Percentiles rank a stretch among this genome's conserved stretches.
phyloP scores from a whole-genome alignment of 1,140 invertebrate genomes.

The Copidosoma floridanum region DNA sequence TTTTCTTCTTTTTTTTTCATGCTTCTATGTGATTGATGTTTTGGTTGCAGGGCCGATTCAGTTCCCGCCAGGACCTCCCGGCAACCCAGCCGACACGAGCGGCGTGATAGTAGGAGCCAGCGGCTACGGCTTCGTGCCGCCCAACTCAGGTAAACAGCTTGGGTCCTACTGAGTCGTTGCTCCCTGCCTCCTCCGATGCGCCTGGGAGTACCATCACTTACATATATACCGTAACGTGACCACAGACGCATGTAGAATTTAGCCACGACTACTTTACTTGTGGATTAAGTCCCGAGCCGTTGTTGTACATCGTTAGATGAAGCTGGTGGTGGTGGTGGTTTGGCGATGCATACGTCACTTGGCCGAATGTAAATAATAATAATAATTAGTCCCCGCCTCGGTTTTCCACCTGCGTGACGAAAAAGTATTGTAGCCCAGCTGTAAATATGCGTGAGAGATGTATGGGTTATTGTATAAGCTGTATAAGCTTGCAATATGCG shows the following conservation, averaged over 20 bases:
- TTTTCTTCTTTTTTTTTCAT: no score
- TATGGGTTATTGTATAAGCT: no score
- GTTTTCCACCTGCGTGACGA: no score
- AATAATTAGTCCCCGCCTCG: no score
- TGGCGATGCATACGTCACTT: no score
- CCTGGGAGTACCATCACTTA: neutral
- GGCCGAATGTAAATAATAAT: no score
- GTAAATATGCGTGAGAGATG: neutral
- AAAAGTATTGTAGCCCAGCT: neutral
- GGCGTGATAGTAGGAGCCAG: slow-evolving; percentile 71
- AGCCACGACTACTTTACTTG: neutral
- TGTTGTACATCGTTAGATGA: neutral
- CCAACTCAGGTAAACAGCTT: slow-evolving; percentile 56
- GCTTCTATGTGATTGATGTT: no score
- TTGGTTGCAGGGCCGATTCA: slow-evolving; percentile 64
- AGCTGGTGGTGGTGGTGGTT: neutral
- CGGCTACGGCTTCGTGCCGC: slow-evolving; percentile 73
- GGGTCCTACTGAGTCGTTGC: neutral
- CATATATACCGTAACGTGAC: neutral
- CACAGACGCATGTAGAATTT: neutral
- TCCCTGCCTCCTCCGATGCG: neutral
- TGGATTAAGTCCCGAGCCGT: neutral
- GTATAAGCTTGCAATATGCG: no score
- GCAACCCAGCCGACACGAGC: slow-evolving; percentile 64
- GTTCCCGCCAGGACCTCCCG: slow-evolving; percentile 67